Evolutionary conservation across 1,140 invertebrate species (phyloP).

Genomic region (Bradynema listronoti): DNA sequence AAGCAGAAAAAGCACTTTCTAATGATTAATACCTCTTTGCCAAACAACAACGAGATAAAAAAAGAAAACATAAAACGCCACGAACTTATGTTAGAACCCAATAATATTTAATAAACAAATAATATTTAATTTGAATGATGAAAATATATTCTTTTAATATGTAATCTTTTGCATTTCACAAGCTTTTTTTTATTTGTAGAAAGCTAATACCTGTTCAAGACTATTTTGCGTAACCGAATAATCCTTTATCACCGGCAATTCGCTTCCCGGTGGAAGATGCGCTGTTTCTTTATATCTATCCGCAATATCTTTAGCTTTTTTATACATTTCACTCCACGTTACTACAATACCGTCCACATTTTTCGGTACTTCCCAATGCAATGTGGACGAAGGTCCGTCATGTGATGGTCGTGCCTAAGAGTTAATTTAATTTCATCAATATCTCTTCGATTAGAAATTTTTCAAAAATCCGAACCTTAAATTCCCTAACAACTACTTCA

Average conservation of each 20-base stretch:
- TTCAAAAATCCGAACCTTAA: constrained; percentile 26
- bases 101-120: too few species aligned
- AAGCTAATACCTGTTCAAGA: constrained; percentile 46
- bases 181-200: too few species aligned
- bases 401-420: constrained; percentile 24
- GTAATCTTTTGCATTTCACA: too few species aligned
- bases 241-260: constrained; percentile 29
- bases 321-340: constrained; percentile 29
- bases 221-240: constrained; percentile 41
- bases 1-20: too few species aligned
- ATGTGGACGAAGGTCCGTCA: constrained; percentile 12
- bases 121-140: too few species aligned
- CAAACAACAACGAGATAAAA: too few species aligned
- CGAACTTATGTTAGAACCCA: too few species aligned
- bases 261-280: constrained; percentile 9
- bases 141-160: too few species aligned
- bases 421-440: constrained; percentile 5
- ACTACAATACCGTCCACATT: neutral
- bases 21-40: too few species aligned
- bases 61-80: too few species aligned
- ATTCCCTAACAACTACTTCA: constrained; percentile 18
- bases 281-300: constrained; percentile 19
- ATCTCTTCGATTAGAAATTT: neutral
- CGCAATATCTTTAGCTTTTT: constrained; percentile 29
- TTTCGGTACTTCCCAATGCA: constrained; percentile 40